phyloP scores from a whole-genome alignment of 2,888 invertebrate species.

The Altica lythri region DNA sequence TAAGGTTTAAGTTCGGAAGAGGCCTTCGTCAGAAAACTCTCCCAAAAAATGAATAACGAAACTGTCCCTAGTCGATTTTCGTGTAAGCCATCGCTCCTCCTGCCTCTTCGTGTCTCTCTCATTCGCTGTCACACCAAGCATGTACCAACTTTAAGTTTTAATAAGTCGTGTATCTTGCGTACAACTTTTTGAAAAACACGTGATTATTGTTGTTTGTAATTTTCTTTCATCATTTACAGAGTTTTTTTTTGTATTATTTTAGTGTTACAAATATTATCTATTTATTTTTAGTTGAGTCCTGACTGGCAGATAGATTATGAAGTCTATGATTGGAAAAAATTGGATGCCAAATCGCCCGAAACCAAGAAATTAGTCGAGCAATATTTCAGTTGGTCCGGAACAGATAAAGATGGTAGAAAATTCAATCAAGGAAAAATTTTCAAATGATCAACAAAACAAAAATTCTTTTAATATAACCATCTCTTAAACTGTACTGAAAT shows the following conservation, averaged over 20 bases:
- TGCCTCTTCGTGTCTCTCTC: too few relatives aligned
- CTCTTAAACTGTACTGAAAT: slow-evolving; percentile 8
- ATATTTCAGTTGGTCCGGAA: slow-evolving; percentile 89
- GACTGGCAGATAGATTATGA: slow-evolving; percentile 99
- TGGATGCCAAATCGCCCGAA: slow-evolving; percentile 78
- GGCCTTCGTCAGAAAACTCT: too few relatives aligned
- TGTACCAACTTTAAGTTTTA: too few relatives aligned
- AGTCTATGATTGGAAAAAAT: slow-evolving; percentile 92
- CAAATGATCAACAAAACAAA: slow-evolving; percentile 67
- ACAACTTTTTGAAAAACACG: too few relatives aligned
- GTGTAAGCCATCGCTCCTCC: too few relatives aligned
- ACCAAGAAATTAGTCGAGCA: slow-evolving; percentile 86
- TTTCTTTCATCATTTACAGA: too few relatives aligned
- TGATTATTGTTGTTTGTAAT: too few relatives aligned
- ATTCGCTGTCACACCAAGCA: too few relatives aligned
- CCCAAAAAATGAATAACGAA: too few relatives aligned
- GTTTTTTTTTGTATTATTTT: slow-evolving; percentile 12
- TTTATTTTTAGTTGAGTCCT: slow-evolving; percentile 69
- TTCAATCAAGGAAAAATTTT: slow-evolving; percentile 99
- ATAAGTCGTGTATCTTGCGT: too few relatives aligned
- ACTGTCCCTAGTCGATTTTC: too few relatives aligned
- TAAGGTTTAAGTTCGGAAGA: too few relatives aligned
- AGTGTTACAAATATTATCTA: neutral
- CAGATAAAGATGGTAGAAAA: slow-evolving; percentile 83
- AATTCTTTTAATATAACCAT: neutral